Percentiles rank a stretch among this genome's conserved stretches.
Conservation (phyloP, 2,888 invertebrate genomes). For the Volucella zonaria region DNA sequence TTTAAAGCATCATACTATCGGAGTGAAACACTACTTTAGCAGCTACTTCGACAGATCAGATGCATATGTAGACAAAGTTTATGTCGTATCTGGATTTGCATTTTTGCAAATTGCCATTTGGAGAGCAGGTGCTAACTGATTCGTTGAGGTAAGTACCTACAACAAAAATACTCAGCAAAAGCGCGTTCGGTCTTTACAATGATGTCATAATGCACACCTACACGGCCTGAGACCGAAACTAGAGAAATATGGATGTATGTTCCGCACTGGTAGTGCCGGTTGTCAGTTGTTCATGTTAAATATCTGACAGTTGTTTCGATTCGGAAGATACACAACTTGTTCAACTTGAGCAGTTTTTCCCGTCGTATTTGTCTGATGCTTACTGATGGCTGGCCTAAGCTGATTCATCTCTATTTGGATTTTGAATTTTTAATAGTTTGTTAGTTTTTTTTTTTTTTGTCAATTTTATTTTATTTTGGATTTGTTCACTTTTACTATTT, state of each 20-base stretch:
- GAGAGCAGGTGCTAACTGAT: conserved; percentile 44
- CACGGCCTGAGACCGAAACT: conserved; percentile 45
- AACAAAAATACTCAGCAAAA: conserved; percentile 14
- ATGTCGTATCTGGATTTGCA: too few species aligned
- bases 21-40: too few species aligned
- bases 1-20: too few species aligned
- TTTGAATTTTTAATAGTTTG: conserved; percentile 5
- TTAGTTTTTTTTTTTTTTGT: conserved; percentile 2
- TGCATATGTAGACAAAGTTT: neutral
- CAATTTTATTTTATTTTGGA: neutral
- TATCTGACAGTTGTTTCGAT: conserved; percentile 38
- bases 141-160: conserved; percentile 31
- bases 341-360: conserved; percentile 49
- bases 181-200: conserved; percentile 40
- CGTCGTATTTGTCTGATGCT: neutral
- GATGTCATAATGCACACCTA: conserved; percentile 71
- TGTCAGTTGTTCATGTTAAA: conserved; percentile 24
- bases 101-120: conserved; percentile 22
- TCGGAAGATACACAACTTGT: conserved; percentile 49
- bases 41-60: neutral
- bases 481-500: conserved; percentile 3
- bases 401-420: conserved; percentile 54
- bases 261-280: conserved; percentile 25
- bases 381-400: conserved; percentile 7
- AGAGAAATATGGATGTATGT: conserved; percentile 40